Evolutionary conservation across 2,888 invertebrate species (phyloP), one percentile per base, ranked within the genome.

Genomic region (Odontomyia ornata): DNA sequence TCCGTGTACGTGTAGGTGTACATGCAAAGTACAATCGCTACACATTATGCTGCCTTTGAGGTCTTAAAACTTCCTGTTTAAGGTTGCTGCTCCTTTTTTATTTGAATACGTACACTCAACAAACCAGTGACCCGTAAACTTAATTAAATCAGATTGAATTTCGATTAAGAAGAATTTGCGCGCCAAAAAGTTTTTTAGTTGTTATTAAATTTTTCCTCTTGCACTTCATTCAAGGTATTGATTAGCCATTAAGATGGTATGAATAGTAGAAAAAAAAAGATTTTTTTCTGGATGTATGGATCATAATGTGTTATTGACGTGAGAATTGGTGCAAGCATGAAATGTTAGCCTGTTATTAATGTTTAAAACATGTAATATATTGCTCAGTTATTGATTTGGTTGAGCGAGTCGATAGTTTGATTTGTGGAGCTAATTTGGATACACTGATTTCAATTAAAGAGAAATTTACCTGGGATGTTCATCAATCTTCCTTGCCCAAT

Each of bases 61-160:
- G 25, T 72, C 64, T 76, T 67, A 76, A 78, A 57, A 78, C 78
- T 78, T 78, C 78, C 78, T 78, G 76, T 52, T 76, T 76, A 67
- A 78, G 57, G 56, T 72, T 27, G 30, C 57, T 23, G 56, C 28
- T 36, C 60, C 9, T 60, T 76, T 78, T 76, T 78, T 76, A 28
- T 56, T 76, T 52, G 36, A 36, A 36, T 36, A 36, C 15, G 15
- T n/a, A n/a, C n/a, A 47, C 23, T 36, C 57, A 28, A 57, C 43
- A 13, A 64, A 43, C 43, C 71, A n/a, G 18, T 76, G 56, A 57
- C 43, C 71, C 72, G 67, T 64, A 43, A 43, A 62, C 21, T 62
- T 76, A 76, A 78, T 78, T 76, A 67, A 78, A 78, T 78, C 57
- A 76, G 78, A 76, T 78, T 67, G 57, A 30, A 46, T 78, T 78